A percentile compares a stretch with the other conserved stretches of the same genome.
phyloP scores from a whole-genome alignment of 30 jellyfish, hydroid and myxozoan genomes.

The Mastigias papua region DNA sequence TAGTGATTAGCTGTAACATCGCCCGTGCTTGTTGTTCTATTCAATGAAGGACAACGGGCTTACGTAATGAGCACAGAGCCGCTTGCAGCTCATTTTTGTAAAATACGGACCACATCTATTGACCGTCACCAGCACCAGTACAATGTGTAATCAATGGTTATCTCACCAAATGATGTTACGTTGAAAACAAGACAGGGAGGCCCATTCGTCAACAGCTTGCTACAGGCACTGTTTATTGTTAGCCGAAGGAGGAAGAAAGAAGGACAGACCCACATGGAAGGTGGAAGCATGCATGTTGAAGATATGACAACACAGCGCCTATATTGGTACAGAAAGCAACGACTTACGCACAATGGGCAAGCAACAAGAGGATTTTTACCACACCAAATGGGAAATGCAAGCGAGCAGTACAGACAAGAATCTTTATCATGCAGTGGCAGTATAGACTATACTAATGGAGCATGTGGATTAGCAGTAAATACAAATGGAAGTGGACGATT shows the following conservation, averaged over 20 bases:
- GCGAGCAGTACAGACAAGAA: constrained; percentile 56
- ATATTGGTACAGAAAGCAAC: constrained; percentile 83
- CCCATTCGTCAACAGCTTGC: neutral
- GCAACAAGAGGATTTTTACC: constrained; percentile 43
- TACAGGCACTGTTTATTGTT: neutral
- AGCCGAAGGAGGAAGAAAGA: neutral
- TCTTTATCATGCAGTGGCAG: neutral
- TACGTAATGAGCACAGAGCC: neutral
- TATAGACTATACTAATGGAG: constrained; percentile 16
- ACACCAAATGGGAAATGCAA: constrained; percentile 39
- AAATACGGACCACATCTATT: neutral
- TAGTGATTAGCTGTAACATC: neutral
- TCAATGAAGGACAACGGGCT: neutral
- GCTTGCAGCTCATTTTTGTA: neutral
- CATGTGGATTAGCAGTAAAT: neutral
- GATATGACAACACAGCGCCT: constrained; percentile 83
- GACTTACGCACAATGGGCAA: constrained; percentile 77
- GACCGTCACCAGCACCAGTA: neutral
- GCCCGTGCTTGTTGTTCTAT: neutral
- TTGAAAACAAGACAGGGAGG: neutral
- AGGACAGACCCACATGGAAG: constrained; percentile 48
- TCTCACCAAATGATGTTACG: constrained; percentile 3
- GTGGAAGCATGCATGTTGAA: constrained; percentile 66
- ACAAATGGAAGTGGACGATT: constrained; percentile 33
- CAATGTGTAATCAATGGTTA: constrained; percentile 25